Evolutionary conservation across 2,797 vertebrate species (phyloP), one percentile per base, ranked within the genome.

Genomic region (Gadopsis marmoratus): DNA sequence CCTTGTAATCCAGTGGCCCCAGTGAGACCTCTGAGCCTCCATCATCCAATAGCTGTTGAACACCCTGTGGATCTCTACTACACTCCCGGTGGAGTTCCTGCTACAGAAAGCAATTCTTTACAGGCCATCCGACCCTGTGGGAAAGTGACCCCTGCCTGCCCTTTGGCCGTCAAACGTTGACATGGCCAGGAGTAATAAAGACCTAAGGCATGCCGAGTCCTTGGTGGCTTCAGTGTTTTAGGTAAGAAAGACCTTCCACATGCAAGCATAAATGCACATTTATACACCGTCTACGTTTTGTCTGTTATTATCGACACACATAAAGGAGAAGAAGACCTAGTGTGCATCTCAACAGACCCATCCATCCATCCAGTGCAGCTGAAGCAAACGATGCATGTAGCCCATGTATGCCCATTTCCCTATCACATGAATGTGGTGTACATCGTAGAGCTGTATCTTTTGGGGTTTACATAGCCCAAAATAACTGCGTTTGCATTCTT

Each of bases 111-210:
- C 21, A 67, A 75, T 64, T 53, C 4, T 41, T 50, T 14, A 41
- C 23, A 23, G 7, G 43, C 17, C 19, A 50, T 21, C 29, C 62
- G 26, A 72, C 47, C 23, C 55, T 45, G 33, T 12, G 65, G 53
- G 23, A 16, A 61, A 74, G 2, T 55, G 33, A 61, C 33, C 39
- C 14, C 3, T 59, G 33, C 13, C 13, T 13, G 0, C 47, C 21
- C 60, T 47, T 69, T 78, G 16, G 82, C 69, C 50, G 78, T 71
- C 62, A 67, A 56, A 54, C 29, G 76, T 65, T 82, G 47, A 77
- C 69, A 31, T 4, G 21, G 37, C 23, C 11, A 26, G 21, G 47
- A 41, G 17, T 37, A 13, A 53, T 68, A n/a, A 16, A 17, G 31
- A 56, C 41, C 21, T 21, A 41, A 70, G n/a, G 29, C 11, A n/a